Conservation (phyloP, 2,113 vertebrate species). For the Vulpes vulpes region DNA sequence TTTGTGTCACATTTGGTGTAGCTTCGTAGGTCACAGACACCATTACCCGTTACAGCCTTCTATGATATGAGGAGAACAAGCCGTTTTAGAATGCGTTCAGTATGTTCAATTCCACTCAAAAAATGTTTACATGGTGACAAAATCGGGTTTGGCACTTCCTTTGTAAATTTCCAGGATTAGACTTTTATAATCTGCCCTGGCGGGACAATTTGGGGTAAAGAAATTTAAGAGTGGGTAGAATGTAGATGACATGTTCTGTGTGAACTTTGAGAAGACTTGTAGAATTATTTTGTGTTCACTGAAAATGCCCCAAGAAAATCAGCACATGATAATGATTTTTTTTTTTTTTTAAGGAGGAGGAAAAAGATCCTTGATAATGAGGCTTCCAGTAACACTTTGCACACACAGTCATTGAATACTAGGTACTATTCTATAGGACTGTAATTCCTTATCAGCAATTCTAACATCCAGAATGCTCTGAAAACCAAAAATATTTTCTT, state of each 20-base stretch:
- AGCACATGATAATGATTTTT: background rate
- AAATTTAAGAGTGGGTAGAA: background rate
- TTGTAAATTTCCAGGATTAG: constrained; percentile 2
- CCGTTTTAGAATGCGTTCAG: constrained; percentile 49
- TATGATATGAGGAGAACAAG: background rate
- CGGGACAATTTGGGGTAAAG: constrained; percentile 40
- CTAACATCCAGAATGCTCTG: background rate
- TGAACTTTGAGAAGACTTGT: background rate
- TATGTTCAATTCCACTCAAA: background rate
- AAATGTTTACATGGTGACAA: background rate
- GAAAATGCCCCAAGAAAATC: constrained; percentile 4
- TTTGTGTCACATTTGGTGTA: constrained; percentile 32
- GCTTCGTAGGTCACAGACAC: background rate
- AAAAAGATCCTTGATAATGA: background rate
- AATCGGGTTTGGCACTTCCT: constrained; percentile 55
- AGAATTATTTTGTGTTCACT: constrained; percentile 22
- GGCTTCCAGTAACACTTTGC: background rate
- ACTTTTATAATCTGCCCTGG: constrained; percentile 28
- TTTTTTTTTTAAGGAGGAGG: too few relatives aligned
- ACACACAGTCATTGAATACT: background rate
- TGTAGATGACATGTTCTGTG: constrained; percentile 3
- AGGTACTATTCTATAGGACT: background rate
- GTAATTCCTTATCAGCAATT: background rate
- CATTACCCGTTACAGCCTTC: too few relatives aligned
- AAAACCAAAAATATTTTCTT: background rate